Base-by-base conservation (phyloP, 2,888 invertebrate genomes). In the Ellobium chinense region DNA sequence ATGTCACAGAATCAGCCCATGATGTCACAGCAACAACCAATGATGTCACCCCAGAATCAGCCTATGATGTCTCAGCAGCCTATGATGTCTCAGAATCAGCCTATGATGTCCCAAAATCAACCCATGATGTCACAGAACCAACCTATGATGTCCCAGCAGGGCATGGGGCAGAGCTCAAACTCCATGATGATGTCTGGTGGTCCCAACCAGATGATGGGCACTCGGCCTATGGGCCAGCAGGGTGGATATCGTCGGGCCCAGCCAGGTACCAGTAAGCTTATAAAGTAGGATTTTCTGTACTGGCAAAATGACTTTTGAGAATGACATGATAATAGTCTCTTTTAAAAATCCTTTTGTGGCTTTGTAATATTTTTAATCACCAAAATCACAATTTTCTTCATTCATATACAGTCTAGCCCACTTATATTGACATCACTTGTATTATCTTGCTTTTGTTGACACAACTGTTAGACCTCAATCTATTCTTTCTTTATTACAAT, bases 121-220 rank as follows among this genome's bases (percentile, higher is more conserved):
- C 82, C 85, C 1, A 87, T 86, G 85, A 87, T 86, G 86, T 86
- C 88, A 69, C 87, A 87, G 70, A 81, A 85, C 46, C 87, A 87
- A 37, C 82, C 85, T 0, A 87, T 86, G 86, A 87, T 86, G 86
- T 85, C 88, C 70, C 87, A 87, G 81, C 79, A 62, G 73, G 77
- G 70, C 84, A 83, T 86, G 86, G 81, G 63, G 4, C 80, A 72
- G 27, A 69, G 56, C 24, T 73, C 80, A 14, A 81, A 29, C 31
- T 56, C 66, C 34, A 54, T n/a, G 77, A 70, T 70, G 70, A 76
- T 72, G 62, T 81, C 82, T 81, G 77, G 80, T 74, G 78, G 77
- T 46, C 76, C 81, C 37, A 81, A 82, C 18, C 87, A 82, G 66
- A 85, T 86, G 84, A 84, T 85, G 78, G 82, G 83, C 1, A 82